Percentiles rank a stretch among this genome's conserved stretches.
Conservation (phyloP, 2,797 vertebrate genomes). For the Balearica regulorum region DNA sequence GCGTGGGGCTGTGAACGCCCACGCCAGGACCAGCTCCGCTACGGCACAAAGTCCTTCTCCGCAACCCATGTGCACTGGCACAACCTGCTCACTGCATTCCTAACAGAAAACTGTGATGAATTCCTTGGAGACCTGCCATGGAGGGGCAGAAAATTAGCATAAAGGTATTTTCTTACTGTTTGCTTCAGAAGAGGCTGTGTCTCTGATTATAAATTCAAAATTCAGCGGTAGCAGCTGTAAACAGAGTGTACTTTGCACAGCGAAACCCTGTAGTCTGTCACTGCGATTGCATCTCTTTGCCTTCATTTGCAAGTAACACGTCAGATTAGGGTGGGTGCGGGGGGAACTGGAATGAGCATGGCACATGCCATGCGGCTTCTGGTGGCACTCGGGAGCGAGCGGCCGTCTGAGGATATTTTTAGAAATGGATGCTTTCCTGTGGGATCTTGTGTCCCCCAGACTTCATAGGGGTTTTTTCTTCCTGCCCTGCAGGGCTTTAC, state of each 20-base stretch:
- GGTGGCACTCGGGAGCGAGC: not conserved
- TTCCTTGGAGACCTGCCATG: not conserved
- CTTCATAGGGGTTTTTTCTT: not conserved
- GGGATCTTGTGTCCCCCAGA: not conserved
- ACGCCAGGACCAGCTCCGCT: not conserved
- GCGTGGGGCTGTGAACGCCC: accelerated
- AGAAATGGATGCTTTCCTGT: not conserved
- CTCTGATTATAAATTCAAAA: not conserved
- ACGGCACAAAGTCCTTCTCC: not conserved
- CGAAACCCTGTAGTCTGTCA: not conserved
- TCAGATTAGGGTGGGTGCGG: accelerated
- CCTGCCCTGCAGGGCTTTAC: not conserved
- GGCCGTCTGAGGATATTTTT: not conserved
- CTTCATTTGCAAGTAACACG: not conserved
- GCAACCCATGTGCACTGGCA: not conserved
- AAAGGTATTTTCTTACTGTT: not conserved
- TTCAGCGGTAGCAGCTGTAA: not conserved
- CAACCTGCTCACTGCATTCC: not conserved
- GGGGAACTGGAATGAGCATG: not conserved
- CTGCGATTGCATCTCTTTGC: not conserved
- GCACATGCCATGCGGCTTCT: accelerated
- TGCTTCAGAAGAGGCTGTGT: not conserved
- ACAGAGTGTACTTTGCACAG: not conserved
- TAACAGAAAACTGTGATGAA: not conserved
- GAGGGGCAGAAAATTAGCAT: not conserved